These are phyloP conservation scores for Dastarcus helophoroides DNA, from an alignment of 2,888 invertebrate genomes.

Conservation along the genomic window DNA sequence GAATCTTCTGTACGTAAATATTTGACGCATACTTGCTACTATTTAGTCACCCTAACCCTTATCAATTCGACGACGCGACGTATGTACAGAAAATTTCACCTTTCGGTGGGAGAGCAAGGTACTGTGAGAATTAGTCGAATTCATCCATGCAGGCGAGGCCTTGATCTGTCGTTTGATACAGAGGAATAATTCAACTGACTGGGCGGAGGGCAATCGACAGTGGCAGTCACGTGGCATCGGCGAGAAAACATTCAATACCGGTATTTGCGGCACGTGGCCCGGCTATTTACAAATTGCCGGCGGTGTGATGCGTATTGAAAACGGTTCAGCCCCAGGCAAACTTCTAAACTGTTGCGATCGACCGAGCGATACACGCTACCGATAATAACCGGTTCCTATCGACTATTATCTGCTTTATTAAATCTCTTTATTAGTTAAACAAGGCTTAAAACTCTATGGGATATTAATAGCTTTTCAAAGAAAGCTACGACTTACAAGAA, in stretches of 20 bases:
- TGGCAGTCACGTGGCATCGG: conserved; percentile 32
- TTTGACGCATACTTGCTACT: too few relatives aligned
- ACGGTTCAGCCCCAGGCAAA: conserved; percentile 10
- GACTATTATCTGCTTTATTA: conserved; percentile 12
- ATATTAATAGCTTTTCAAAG: too few relatives aligned
- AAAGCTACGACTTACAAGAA: too few relatives aligned
- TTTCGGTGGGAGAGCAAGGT: too few relatives aligned
- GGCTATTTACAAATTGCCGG: conserved; percentile 38
- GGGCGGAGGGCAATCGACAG: conserved; percentile 11
- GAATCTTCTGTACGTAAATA: too few relatives aligned
- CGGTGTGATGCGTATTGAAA: conserved; percentile 28
- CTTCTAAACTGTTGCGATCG: conserved; percentile 4
- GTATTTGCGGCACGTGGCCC: conserved; percentile 35
- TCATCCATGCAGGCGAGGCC: too few relatives aligned
- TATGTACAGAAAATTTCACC: too few relatives aligned
- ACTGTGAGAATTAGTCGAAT: too few relatives aligned
- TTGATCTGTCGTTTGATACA: not conserved
- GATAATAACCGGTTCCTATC: conserved; percentile 9
- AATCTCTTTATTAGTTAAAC: too few relatives aligned
- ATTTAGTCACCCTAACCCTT: too few relatives aligned
- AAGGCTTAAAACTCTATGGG: too few relatives aligned
- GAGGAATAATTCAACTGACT: conserved; percentile 9
- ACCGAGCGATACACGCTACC: conserved; percentile 6
- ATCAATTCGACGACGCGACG: too few relatives aligned
- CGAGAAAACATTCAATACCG: conserved; percentile 37